Percentiles rank a stretch among this genome's conserved stretches.
phyloP scores from a whole-genome alignment of 2,113 vertebrate species.

The Fukomys damarensis region DNA sequence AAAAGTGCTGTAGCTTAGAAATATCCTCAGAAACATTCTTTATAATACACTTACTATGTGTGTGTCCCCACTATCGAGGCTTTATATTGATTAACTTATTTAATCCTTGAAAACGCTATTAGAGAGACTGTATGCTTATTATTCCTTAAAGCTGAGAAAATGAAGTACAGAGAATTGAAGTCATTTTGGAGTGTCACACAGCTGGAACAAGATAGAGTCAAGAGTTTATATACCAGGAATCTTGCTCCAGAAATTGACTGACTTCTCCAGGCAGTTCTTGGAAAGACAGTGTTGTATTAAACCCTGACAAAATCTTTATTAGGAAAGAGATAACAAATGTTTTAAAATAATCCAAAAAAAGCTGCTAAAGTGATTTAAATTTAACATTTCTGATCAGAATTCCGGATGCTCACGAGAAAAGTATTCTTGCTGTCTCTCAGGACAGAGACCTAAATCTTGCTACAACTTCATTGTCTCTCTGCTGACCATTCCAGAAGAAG shows the following conservation, averaged over 20 bases:
- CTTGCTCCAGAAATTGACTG: background rate
- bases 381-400: background rate
- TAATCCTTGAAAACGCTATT: background rate
- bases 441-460: rapidly evolving
- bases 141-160: background rate
- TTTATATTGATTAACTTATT: background rate
- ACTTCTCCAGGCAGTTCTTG: background rate
- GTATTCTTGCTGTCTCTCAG: background rate
- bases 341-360: background rate
- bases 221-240: background rate
- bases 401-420: background rate
- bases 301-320: background rate
- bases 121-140: background rate
- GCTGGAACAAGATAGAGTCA: background rate
- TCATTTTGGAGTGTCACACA: background rate
- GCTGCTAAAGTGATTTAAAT: background rate
- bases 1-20: background rate
- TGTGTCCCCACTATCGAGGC: rapidly evolving
- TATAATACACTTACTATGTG: background rate
- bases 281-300: background rate
- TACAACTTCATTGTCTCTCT: background rate
- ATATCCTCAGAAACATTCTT: background rate
- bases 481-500: background rate
- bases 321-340: background rate
- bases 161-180: background rate